Conservation (phyloP, 2,797 vertebrate species). For the Chromis chromis region DNA sequence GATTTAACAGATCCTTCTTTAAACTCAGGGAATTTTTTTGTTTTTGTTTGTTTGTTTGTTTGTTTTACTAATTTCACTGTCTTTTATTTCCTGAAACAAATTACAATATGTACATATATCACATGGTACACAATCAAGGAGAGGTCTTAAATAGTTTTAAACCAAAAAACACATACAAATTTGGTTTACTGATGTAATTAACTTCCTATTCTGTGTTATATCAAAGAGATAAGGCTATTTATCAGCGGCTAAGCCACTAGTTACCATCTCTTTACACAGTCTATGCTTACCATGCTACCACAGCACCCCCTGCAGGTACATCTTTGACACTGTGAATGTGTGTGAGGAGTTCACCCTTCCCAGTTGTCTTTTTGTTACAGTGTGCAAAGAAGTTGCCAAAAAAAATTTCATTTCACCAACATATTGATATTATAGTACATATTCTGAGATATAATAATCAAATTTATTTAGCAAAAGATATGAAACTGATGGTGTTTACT, state of each 20-base stretch:
- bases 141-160: background rate
- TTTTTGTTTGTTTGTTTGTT: too few species aligned
- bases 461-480: background rate
- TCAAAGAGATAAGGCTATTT: background rate
- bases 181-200: too few species aligned
- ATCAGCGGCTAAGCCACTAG: background rate
- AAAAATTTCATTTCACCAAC: too few species aligned
- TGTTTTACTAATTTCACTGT: too few species aligned
- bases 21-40: too few species aligned
- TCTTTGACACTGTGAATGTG: too few species aligned
- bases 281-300: background rate
- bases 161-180: too few species aligned
- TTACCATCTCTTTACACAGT: background rate
- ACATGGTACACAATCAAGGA: background rate
- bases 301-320: conserved; percentile 37
- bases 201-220: background rate
- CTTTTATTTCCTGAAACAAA: background rate
- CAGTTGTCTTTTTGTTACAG: too few species aligned
- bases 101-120: too few species aligned
- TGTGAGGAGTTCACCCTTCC: too few species aligned
- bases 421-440: background rate
- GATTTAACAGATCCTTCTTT: background rate
- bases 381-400: too few species aligned
- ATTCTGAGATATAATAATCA: background rate
- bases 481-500: background rate